Base-by-base conservation (phyloP, 1,140 invertebrate species). In the Scaptomyza pallida region DNA sequence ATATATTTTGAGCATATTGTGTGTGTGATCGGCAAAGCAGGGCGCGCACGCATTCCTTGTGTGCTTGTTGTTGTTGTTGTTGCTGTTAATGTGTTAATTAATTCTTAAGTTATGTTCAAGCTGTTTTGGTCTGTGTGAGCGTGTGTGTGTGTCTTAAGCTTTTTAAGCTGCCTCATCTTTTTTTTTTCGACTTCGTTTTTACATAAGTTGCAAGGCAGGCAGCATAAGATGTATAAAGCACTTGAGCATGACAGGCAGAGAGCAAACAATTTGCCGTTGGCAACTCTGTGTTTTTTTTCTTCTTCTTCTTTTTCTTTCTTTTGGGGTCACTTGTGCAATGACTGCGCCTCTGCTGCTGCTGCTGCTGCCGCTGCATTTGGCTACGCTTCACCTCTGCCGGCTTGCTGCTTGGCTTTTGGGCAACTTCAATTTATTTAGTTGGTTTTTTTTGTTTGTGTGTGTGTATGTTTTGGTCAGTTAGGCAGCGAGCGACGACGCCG, bases 291-390 rank as follows among this genome's bases (percentile, higher is more conserved):
- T 26, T 26, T 26, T 23, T 26, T 21, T 21, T 2, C 2, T 21
- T 21, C n/a, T n/a, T n/a, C n/a, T n/a, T n/a, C n/a, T n/a, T n/a
- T 33, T 64, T 55, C 54, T 55, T 47, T 51, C 63, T 70, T 51
- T 70, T 70, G 23, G 50, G 43, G 51, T 55, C 67, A 70, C 67
- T 70, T 70, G 67, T 70, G 67, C 67, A 70, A 70, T 63, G 41
- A 63, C 23, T 63, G 67, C 6, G 23, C 23, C 23, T 6, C 56
- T 52, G 56, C 33, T 19, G 52, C 37, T 15, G 35, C n/a, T 40
- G 19, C 57, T 47, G 23, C 21, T 6, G 40, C 50, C 10, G 10
- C 30, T 48, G 16, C 40, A 19, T 13, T 41, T 60, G 43, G 43
- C 26, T 13, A 12, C 17, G 23, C 40, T 64, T 37, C 47, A 17